Evolutionary conservation across 1,140 invertebrate genomes (phyloP).

Genomic region (Gryon sp.): DNA sequence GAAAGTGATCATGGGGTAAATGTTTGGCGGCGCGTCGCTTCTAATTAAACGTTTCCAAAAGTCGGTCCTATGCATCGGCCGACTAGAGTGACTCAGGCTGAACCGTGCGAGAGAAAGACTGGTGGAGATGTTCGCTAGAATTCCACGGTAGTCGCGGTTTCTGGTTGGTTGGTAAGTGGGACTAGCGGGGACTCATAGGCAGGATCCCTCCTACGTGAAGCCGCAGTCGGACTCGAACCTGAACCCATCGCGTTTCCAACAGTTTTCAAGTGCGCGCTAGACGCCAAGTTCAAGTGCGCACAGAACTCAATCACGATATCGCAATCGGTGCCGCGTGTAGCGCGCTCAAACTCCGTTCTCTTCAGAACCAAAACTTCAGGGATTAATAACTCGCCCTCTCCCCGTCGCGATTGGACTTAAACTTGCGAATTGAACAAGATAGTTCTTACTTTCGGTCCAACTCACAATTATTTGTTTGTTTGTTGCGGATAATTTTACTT

Average conservation of each 20-base stretch:
- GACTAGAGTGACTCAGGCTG: conserved; percentile 38
- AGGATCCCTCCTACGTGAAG: conserved; percentile 77
- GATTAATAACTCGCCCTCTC: no score
- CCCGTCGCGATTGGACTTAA: no score
- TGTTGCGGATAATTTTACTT: no score
- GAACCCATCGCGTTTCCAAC: conserved; percentile 69
- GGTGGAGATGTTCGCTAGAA: conserved; percentile 75
- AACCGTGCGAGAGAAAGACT: conserved; percentile 68
- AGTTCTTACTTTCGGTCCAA: no score
- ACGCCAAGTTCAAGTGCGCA: conserved; percentile 64
- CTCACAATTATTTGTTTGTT: no score
- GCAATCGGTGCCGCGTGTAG: conserved; percentile 54
- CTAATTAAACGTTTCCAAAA: conserved; percentile 48
- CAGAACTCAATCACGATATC: conserved; percentile 63
- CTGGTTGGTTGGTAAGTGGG: conserved; percentile 80
- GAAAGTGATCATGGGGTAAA: conserved; percentile 9
- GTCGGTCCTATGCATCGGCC: conserved; percentile 22
- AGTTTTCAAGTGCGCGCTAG: conserved; percentile 65
- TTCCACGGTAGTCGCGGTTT: conserved; percentile 77
- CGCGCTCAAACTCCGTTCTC: conserved; percentile 28
- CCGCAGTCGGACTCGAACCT: conserved; percentile 78
- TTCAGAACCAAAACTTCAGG: no score
- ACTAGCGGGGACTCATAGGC: conserved; percentile 80
- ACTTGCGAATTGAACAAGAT: no score
- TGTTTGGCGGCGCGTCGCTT: conserved; percentile 4